A percentile compares a stretch with the other conserved stretches of the same genome.
These are phyloP conservation scores for Drosophila simulans DNA, from an alignment of 1,140 invertebrate genomes.

Conservation along the genomic window DNA sequence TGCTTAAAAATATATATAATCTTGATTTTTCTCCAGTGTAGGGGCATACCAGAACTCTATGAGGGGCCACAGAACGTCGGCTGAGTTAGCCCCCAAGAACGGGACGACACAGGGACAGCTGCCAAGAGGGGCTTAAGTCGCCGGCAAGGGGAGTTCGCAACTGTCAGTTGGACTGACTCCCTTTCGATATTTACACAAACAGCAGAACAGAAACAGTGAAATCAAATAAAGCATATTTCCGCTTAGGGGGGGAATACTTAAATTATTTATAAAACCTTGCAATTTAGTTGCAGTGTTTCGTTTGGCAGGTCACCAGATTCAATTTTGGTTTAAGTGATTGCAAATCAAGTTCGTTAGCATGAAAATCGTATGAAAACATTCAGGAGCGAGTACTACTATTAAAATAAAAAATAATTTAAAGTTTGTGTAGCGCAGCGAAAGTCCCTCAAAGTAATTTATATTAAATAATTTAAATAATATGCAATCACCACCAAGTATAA, in stretches of 20 bases:
- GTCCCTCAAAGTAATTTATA: too few relatives aligned
- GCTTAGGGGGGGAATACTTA: slow-evolving; percentile 2
- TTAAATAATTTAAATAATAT: too few relatives aligned
- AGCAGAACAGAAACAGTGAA: slow-evolving; percentile 22
- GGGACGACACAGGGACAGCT: slow-evolving; percentile 12
- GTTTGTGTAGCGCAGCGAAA: too few relatives aligned
- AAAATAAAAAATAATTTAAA: too few relatives aligned
- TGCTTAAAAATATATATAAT: not conserved
- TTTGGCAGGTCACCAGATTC: not conserved
- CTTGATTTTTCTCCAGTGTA: not conserved
- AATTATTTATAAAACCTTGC: slow-evolving; percentile 16
- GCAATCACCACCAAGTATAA: not conserved
- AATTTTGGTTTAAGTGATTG: not conserved
- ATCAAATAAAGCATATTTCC: slow-evolving; percentile 25
- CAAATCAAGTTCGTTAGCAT: not conserved
- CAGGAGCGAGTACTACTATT: not conserved
- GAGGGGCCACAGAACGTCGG: slow-evolving; percentile 19
- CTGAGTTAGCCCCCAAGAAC: slow-evolving; percentile 33
- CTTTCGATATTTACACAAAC: slow-evolving; percentile 1
- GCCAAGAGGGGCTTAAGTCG: slow-evolving; percentile 28
- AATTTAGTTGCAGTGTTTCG: slow-evolving; percentile 1
- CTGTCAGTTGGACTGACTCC: slow-evolving; percentile 19
- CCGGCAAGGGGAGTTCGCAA: not conserved
- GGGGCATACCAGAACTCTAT: slow-evolving; percentile 3
- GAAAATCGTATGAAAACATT: too few relatives aligned